Base-by-base conservation (phyloP, 2,888 invertebrate species). In the Chloromyia formosa region DNA sequence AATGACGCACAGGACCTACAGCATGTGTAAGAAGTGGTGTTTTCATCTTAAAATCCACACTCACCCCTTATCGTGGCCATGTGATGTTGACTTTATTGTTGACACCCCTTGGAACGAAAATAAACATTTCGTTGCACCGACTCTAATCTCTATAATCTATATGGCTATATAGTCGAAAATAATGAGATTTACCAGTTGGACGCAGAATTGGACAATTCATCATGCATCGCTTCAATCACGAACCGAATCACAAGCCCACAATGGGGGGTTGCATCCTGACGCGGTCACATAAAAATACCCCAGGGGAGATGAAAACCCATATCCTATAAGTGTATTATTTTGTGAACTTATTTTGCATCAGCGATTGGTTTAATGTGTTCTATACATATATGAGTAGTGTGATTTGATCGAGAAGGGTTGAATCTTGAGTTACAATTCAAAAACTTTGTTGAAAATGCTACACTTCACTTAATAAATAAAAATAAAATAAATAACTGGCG, bases 161-260 rank as follows among this genome's bases (percentile, higher is more conserved):
- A 35, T 35, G 27, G 27, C 2, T 35, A 7, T 35, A 66, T 66
- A 45, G 66, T 22, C 71, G 40, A 23, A 71, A 71, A 71, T 71
- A 71, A 71, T 71, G 71, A 71, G 71, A 71, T 18, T 35, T 71
- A 35, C 40, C 66, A 35, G 66, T 22, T 49, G 66, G 66, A 66
- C 45, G 20, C 22, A 49, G 45, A 45, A 66, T 66, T 66, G 42
- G 45, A 66, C 66, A 45, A 66, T 66, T 66, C 66, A 66, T 66
- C 66, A 66, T 66, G 7, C 20, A 49, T 20, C 22, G 40, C 5
- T 4, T 62, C 62, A 18, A 35, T 49, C 16, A 5, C 16, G 22
- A 45, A 45, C 22, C 45, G 14, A 7, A 20, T 45, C 45, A 10
- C 66, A 12, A 20, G 16, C 22, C 1, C 45, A 66, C 66, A 49